A percentile compares a stretch with the other conserved stretches of the same genome.
Evolutionary conservation across 2,888 invertebrate genomes (phyloP).

Genomic region (Orgyia antiqua): DNA sequence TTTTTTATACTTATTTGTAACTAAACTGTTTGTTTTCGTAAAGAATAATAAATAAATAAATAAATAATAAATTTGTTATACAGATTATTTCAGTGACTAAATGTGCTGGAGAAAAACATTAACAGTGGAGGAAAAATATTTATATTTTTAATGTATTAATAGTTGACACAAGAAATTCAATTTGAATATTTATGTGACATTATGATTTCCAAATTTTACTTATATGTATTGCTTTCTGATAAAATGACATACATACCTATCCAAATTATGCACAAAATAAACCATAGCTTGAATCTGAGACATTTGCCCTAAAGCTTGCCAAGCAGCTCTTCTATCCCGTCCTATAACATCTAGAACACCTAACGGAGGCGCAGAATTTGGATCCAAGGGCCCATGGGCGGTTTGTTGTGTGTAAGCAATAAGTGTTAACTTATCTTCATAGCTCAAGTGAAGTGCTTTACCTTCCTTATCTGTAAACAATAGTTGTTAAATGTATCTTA

Average conservation of each 20-base stretch:
- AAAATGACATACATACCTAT: slow-evolving; percentile 79
- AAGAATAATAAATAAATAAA: too few species aligned
- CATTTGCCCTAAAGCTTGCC: slow-evolving; percentile 94
- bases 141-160: too few species aligned
- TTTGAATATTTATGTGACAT: too few species aligned
- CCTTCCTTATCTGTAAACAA: slow-evolving; percentile 92
- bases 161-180: too few species aligned
- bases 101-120: too few species aligned
- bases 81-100: too few species aligned
- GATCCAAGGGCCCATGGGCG: slow-evolving; percentile 87
- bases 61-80: too few species aligned
- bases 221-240: too few species aligned
- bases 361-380: slow-evolving; percentile 85
- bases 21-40: too few species aligned
- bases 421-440: slow-evolving; percentile 93
- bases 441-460: slow-evolving; percentile 96
- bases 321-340: slow-evolving; percentile 92
- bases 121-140: too few species aligned
- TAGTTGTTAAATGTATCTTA: slow-evolving; percentile 3
- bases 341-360: slow-evolving; percentile 98
- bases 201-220: too few species aligned
- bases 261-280: slow-evolving; percentile 93
- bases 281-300: slow-evolving; percentile 92
- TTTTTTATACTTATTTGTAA: too few species aligned
- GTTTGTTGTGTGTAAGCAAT: slow-evolving; percentile 96